A percentile compares a stretch with the other conserved stretches of the same genome.
Evolutionary conservation across 2,797 vertebrate species (phyloP).

Genomic region (Hypotaenidia okinawae): DNA sequence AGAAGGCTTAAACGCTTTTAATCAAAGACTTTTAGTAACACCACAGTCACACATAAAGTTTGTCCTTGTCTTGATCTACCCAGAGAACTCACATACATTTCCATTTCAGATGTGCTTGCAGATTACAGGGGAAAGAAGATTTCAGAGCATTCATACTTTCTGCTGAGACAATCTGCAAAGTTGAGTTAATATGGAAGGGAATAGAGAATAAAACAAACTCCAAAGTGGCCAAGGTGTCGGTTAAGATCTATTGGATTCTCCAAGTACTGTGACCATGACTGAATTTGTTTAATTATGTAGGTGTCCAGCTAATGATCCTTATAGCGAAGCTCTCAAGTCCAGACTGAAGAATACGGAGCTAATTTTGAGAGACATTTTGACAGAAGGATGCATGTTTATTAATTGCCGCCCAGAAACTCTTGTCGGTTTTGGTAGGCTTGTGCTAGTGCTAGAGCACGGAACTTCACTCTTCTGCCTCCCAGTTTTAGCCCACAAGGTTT

Average conservation of each 20-base stretch:
- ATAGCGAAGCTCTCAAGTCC: not conserved
- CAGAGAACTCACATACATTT: not conserved
- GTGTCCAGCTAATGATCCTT: not conserved
- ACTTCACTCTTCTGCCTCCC: not conserved
- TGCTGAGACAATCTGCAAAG: constrained; percentile 38
- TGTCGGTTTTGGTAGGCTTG: not conserved
- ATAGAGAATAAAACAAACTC: not conserved
- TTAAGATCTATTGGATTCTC: not conserved
- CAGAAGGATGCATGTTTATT: constrained; percentile 11
- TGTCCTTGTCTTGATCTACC: not conserved
- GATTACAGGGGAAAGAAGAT: not conserved
- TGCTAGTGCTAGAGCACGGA: not conserved
- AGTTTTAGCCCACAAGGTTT: constrained; percentile 25
- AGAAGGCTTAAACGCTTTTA: not conserved
- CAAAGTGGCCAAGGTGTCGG: not conserved
- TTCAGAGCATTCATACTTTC: not conserved
- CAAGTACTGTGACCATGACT: not conserved
- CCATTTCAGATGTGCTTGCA: not conserved
- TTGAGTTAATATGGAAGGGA: not conserved
- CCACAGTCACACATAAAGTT: not conserved
- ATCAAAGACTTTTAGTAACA: not conserved
- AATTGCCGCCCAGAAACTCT: not conserved
- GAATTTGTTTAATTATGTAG: not conserved
- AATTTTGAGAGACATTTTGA: constrained; percentile 36
- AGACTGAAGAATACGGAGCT: constrained; percentile 31